These are phyloP conservation scores for Pheosia gnoma DNA, from an alignment of 2,888 invertebrate genomes.

Conservation along the genomic window DNA sequence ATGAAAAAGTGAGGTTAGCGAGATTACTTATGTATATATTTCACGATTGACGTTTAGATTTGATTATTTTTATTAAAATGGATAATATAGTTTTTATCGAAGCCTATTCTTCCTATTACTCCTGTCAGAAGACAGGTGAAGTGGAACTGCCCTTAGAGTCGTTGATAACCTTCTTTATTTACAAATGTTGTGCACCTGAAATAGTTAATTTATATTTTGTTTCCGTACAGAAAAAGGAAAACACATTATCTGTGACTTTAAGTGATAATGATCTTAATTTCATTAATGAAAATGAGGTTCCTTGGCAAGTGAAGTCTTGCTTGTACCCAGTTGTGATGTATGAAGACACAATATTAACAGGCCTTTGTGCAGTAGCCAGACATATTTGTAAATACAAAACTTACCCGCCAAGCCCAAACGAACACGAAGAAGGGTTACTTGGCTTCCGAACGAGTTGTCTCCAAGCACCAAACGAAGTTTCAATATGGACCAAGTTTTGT, in stretches of 20 bases:
- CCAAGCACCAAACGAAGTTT: conserved; percentile 92
- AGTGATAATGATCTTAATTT: conserved; percentile 57
- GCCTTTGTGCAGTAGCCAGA: conserved; percentile 88
- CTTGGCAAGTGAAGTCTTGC: conserved; percentile 79
- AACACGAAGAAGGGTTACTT: conserved; percentile 83
- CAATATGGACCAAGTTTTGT: conserved; percentile 96
- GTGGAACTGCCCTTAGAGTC: conserved; percentile 83
- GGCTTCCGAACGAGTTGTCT: conserved; percentile 93
- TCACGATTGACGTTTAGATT: neutral
- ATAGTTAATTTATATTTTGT: conserved; percentile 73
- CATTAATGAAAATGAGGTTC: conserved; percentile 59
- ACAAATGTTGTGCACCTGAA: conserved; percentile 82
- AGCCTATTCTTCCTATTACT: conserved; percentile 45
- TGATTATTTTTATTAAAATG: conserved; percentile 27
- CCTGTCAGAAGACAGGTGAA: conserved; percentile 39
- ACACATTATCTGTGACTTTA: conserved; percentile 47
- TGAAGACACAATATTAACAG: conserved; percentile 87
- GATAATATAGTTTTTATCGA: conserved; percentile 60
- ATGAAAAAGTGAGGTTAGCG: neutral
- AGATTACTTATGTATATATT: neutral
- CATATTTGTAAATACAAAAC: conserved; percentile 62
- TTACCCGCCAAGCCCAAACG: conserved; percentile 37
- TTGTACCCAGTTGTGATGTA: conserved; percentile 86
- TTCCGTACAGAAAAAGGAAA: conserved; percentile 42
- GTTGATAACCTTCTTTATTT: conserved; percentile 85